Percentiles rank a stretch among this genome's conserved stretches.
Conservation (phyloP, 2,888 invertebrate genomes). For the Limnephilus rhombicus region DNA sequence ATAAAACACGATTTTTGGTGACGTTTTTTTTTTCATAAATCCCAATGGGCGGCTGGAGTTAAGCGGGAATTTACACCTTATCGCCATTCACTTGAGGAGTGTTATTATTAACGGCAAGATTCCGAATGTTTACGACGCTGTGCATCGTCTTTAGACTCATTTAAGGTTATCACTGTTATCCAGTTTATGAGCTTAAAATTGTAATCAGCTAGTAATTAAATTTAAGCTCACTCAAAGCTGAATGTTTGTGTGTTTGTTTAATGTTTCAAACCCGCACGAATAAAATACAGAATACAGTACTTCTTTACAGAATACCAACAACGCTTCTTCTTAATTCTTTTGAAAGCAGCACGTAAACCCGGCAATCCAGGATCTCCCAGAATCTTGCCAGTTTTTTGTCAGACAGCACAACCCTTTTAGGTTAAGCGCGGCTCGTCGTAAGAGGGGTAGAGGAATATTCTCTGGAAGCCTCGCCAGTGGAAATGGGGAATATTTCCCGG, state of each 20-base stretch:
- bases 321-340: background rate
- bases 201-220: background rate
- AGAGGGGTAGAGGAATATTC: conserved; percentile 10
- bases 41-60: too few species aligned
- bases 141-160: too few species aligned
- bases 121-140: too few species aligned
- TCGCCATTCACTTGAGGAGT: too few species aligned
- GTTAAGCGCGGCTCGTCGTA: conserved; percentile 55
- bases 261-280: background rate
- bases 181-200: background rate
- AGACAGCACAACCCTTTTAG: conserved; percentile 59
- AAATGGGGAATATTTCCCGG: background rate
- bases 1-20: too few species aligned
- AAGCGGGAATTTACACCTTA: too few species aligned
- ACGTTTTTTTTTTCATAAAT: too few species aligned
- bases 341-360: conserved; percentile 19
- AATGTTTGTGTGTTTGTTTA: background rate
- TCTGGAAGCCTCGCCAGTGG: conserved; percentile 37
- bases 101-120: too few species aligned
- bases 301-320: background rate
- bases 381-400: conserved; percentile 12
- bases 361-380: conserved; percentile 7
- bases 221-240: too few species aligned
- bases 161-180: too few species aligned
- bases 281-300: background rate